phyloP scores from a whole-genome alignment of 2,888 invertebrate species.

The Himalopsyche japonica region DNA sequence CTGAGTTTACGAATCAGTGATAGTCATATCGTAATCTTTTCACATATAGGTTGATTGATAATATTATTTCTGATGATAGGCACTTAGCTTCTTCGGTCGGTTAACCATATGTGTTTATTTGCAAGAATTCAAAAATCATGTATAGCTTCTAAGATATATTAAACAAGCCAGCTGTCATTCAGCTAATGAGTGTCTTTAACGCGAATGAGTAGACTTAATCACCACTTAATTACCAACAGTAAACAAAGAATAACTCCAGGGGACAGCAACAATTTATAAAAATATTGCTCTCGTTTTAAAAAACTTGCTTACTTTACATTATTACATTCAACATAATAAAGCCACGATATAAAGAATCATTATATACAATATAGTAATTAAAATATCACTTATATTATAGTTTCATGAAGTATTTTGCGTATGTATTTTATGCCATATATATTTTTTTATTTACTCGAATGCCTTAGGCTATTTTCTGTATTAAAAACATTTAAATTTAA shows the following conservation, averaged over 20 bases:
- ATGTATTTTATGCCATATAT: no score
- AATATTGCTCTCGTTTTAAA: no score
- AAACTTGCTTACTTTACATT: no score
- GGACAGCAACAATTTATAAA: neutral
- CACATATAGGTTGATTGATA: neutral
- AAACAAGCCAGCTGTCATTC: neutral
- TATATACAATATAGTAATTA: no score
- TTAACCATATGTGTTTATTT: neutral
- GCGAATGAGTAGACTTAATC: slow-evolving; percentile 7
- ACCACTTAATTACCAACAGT: neutral
- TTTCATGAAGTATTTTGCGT: no score
- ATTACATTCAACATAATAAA: no score
- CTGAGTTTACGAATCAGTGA: neutral
- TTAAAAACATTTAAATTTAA: no score
- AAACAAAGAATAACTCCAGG: neutral
- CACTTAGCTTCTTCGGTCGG: neutral
- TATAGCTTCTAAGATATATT: neutral
- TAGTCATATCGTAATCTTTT: no score
- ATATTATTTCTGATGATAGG: neutral
- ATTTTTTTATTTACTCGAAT: no score
- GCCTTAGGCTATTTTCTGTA: no score
- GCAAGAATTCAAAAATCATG: neutral
- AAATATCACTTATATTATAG: no score
- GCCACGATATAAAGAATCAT: no score
- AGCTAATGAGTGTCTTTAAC: neutral